A percentile compares a stretch with the other conserved stretches of the same genome.
Evolutionary conservation across 2,888 invertebrate species (phyloP).

Genomic region (Drosophila silvestris): DNA sequence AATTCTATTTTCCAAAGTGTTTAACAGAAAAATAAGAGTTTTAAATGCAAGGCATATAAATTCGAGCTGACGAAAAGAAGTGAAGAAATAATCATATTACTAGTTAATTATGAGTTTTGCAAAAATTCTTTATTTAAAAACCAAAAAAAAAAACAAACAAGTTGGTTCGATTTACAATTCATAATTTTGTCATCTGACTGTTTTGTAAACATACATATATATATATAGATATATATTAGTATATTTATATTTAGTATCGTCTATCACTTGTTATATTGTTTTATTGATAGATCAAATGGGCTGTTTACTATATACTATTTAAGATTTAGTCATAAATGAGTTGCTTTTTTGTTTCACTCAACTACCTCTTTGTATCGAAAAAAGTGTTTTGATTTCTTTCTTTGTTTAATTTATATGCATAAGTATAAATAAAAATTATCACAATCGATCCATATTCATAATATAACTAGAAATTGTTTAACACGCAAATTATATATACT

Average conservation of each 20-base stretch:
- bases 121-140: constrained; percentile 2
- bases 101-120: neutral
- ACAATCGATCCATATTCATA: constrained; percentile 75
- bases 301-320: constrained; percentile 34
- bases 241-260: constrained; percentile 1
- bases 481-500: constrained; percentile 55
- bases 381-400: constrained; percentile 1
- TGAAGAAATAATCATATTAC: too few species aligned
- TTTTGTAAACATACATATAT: neutral
- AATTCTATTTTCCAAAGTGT: neutral
- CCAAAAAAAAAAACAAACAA: neutral
- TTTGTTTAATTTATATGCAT: constrained; percentile 47
- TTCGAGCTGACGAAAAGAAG: neutral
- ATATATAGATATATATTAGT: neutral
- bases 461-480: constrained; percentile 70
- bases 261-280: constrained; percentile 10
- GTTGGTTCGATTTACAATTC: neutral
- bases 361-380: constrained; percentile 21
- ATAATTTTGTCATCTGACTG: neutral
- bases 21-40: neutral
- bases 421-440: constrained; percentile 78
- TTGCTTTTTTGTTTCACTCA: constrained; percentile 8
- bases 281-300: constrained; percentile 21
- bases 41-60: neutral
- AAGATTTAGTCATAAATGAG: constrained; percentile 34